Percentiles rank a stretch among this genome's conserved stretches.
These are phyloP conservation scores for Apodemia hepburni DNA, from an alignment of 2,888 invertebrate genomes.

Conservation along the genomic window DNA sequence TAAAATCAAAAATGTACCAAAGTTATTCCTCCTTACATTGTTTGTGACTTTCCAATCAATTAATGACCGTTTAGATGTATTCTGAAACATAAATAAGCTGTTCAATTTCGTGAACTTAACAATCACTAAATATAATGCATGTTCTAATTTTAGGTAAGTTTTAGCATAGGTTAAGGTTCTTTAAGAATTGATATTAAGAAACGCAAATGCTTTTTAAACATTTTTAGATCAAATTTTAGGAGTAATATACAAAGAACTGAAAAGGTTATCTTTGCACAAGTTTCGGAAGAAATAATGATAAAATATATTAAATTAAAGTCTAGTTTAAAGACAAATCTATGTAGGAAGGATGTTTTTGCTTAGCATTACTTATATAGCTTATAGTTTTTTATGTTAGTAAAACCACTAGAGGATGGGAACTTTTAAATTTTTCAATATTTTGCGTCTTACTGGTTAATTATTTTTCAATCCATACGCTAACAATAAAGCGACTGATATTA, in stretches of 20 bases:
- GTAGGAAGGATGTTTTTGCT: conserved; percentile 7
- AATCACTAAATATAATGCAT: conserved; percentile 12
- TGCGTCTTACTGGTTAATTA: conserved; percentile 4
- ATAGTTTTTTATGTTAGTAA: conserved; percentile 2
- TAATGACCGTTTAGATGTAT: conserved; percentile 1
- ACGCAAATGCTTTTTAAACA: conserved; percentile 5
- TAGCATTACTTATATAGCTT: conserved; percentile 10
- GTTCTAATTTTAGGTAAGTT: conserved; percentile 6
- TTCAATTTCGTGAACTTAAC: background rate
- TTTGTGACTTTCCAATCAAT: conserved; percentile 12
- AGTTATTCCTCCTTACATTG: background rate
- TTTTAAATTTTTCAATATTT: conserved; percentile 4
- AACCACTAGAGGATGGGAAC: background rate
- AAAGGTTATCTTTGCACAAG: conserved; percentile 10
- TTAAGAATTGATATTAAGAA: conserved; percentile 9
- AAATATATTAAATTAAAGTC: conserved; percentile 1
- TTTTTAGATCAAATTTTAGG: conserved; percentile 11
- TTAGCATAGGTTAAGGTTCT: conserved; percentile 5
- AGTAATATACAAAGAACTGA: conserved; percentile 11
- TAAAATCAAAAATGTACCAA: conserved; percentile 6
- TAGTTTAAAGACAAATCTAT: background rate
- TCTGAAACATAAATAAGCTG: conserved; percentile 1
- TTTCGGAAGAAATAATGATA: conserved; percentile 1
- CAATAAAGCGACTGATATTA: no score
- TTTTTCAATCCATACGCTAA: background rate